Evolutionary conservation across 1,140 invertebrate genomes (phyloP), one percentile per base, ranked within the genome.

Genomic region (Ceratina calcarata): DNA sequence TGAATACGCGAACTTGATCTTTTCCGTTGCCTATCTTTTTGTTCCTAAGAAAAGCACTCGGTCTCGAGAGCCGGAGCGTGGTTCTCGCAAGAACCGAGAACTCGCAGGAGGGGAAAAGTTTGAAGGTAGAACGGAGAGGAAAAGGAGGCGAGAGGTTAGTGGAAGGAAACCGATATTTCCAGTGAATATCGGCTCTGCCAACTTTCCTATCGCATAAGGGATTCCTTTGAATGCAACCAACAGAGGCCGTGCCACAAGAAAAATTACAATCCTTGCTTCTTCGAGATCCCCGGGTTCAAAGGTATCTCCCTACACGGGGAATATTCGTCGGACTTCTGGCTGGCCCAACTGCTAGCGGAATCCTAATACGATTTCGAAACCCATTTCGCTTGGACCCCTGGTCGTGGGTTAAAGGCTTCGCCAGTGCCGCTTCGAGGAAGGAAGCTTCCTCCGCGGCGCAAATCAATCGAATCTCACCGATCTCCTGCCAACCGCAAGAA

Each of bases 321-420:
- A 45, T 75, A 60, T 68, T 20, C 6, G 51, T 57, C 8, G 65
- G 37, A 55, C 51, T 24, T 70, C 66, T 60, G 57, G 13, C 15
- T 15, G 45, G 66, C 64, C 58, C 32, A 20, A 60, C 27, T 13
- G 49, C 10, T 53, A 66, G 60, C 55, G 69, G 69, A 69, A 74
- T 72, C 83, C 84, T 85, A 75, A 85, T 85, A 82, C 84, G 74
- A 85, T 85, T 69, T 84, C 60, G 73, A 85, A 85, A 78, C 73
- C 84, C 83, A 85, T 85, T 81, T 81, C 79, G 57, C 32, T 45
- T 37, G 62, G 75, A 55, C 45, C 10, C 16, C 22, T 2, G 20
- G 27, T 57, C 57, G 77, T 55, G 61, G 61, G 49, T 24, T 67
- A 22, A 67, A 55, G 45, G 61, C 65, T 76, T 4, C 68, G 57